Base-by-base conservation (phyloP, 2,888 invertebrate genomes). In the Acronicta psi region DNA sequence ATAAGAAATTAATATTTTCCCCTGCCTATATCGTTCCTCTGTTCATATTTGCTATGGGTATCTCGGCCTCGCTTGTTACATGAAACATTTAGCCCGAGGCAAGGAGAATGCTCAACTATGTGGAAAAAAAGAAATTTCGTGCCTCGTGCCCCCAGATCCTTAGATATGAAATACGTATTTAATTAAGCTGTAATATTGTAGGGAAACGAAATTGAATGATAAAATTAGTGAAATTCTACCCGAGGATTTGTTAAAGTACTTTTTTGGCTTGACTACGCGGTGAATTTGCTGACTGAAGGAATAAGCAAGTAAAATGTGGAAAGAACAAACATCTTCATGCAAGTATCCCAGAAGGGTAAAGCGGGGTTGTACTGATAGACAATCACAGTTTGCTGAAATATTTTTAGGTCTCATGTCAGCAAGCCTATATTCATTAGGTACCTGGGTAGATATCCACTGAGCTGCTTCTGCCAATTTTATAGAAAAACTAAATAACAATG, bases 131-230 rank as follows among this genome's bases (percentile, higher is more conserved):
- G 69, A 81, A 77, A 81, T 81, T 79, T 71, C 73, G 51, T 80
- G 78, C 85, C 82, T 84, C 84, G 79, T 83, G 63, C 62, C 57
- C 52, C 31, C 74, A 67, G 68, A 74, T 76, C 72, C 81, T 71
- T 58, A 77, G 81, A 88, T 89, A 89, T 88, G 86, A 89, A 84
- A 91, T 87, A 86, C 81, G 85, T 82, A 89, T 90, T 91, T 89
- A 90, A 91, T 91, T 91, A 90, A 88, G 83, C 79, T 75, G n/a
- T 73, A 77, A 81, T 83, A 84, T 80, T 79, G 75, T 66, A 54
- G 61, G 64, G 64, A 68, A 67, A 70, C 75, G 75, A 81, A 86
- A 88, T 86, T 84, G 79, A 73, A 84, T 78, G 77, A 79, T 79
- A 73, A 80, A 82, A 84, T 86, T 82, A 81, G 61, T 49, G 59